Evolutionary conservation across 2,113 vertebrate species (phyloP).

Genomic region (Xenus cinereus): DNA sequence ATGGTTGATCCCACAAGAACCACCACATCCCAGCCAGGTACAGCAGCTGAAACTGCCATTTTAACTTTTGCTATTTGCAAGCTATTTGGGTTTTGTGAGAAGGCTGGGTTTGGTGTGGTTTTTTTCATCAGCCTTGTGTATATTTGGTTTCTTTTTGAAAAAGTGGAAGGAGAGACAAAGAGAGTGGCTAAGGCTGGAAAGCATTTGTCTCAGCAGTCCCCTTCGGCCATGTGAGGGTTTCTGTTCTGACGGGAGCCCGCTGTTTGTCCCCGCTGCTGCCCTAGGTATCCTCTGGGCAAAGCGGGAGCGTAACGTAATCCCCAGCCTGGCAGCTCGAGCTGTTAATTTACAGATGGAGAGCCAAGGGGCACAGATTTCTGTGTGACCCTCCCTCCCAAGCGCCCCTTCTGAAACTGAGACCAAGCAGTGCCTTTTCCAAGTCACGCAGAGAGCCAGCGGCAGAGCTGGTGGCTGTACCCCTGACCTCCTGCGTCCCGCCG

Average conservation of each 20-base stretch:
- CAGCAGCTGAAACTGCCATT: background rate
- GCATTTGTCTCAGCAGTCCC: background rate
- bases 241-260: background rate
- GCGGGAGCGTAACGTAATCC: accelerated
- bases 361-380: background rate
- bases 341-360: background rate
- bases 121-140: background rate
- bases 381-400: background rate
- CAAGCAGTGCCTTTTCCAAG: background rate
- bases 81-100: background rate
- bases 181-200: background rate
- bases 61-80: background rate
- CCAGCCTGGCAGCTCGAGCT: background rate
- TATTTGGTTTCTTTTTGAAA: background rate
- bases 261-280: background rate
- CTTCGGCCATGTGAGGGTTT: accelerated
- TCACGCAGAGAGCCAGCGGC: background rate
- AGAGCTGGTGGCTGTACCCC: background rate
- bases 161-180: background rate
- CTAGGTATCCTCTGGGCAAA: background rate
- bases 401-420: background rate
- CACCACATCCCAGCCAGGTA: background rate
- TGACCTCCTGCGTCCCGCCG: background rate
- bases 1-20: background rate
- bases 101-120: background rate